Evolutionary conservation across 2,113 vertebrate species (phyloP), one percentile per base, ranked within the genome.

Genomic region (Poecilia latipinna): DNA sequence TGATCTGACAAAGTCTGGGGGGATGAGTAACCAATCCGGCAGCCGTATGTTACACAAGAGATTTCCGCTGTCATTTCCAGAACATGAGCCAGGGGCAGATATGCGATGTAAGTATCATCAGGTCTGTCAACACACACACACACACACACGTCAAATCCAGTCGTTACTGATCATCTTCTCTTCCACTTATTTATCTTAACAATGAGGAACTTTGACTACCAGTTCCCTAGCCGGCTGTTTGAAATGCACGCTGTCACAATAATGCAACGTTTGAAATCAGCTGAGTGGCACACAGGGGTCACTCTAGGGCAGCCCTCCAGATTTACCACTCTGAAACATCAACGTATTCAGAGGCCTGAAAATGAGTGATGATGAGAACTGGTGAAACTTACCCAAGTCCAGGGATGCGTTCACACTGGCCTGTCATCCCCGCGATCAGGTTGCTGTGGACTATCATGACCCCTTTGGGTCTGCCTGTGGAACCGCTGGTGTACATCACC

Each of bases 401-500:
- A 70, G 97, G 97, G 82, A 99, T 99, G 74, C 97, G 95, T 76
- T 99, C 96, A 48, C 97, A 99, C 42, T 99, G 97, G 77, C 98
- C 98, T 0, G 97, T 94, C 97, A 99, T 99, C 61, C 97, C 98
- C 31, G 97, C 96, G 73, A 98, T 97, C 35, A 99, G 72, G 88
- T 99, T 99, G 77, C 96, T 95, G 81, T 99, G 98, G 72, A 94
- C 84, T 89, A 99, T 99, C 96, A 97, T 96, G 86, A 99, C 98
- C 86, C 98, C 98, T 93, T 99, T 99, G 39, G 98, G 98, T 67
- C 88, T 93, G 57, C 97, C 98, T 0, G 98, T 99, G 5, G 98
- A 99, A 8, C 98, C 98, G 5, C 98, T 99, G 74, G 98, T 99
- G 79, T 99, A 99, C 98, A 99, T 98, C 28, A 99, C 95, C 51